Evolutionary conservation across 2,797 vertebrate genomes (phyloP), one percentile per base, ranked within the genome.

Genomic region (Myotis daubentonii): DNA sequence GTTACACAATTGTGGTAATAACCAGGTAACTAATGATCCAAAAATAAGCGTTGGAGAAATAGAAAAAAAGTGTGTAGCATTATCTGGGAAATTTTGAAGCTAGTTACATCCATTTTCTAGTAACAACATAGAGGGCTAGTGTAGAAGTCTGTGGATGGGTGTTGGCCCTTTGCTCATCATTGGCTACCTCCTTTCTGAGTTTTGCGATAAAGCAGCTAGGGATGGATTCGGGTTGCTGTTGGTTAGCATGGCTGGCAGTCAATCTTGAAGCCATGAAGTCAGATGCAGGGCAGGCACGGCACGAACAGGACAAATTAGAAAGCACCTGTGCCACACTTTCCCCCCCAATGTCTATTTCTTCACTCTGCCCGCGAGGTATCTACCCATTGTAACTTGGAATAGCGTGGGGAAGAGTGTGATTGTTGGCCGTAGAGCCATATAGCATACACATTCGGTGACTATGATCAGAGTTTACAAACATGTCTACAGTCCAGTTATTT

Each of bases 111-210:
- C 33, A 68, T 15, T 16, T 66, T 65, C 78, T 72, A 72, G 19
- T 51, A 51, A 4, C 2, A 33, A 9, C 17, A 33, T 2, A 1
- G 1, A 5, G 15, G 9, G 5, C 10, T 70, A 23, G 30, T 6
- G 6, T 51, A 41, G 7, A 68, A 55, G 20, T 49, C 55, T 70
- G 0, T 33, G 17, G 38, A 51, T 65, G 15, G 6, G 2, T 66
- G 5, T 51, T 74, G 6, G 15, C 8, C 55, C 60, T 87, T 25
- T 41, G 51, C 23, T 68, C 41, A 33, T 33, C 9, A 9, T 53
- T 44, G 28, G 6, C 15, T 62, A 13, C 30, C 8, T 65, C 8
- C 0, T 9, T 16, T 53, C 15, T 78, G 51, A 36, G 3, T 65
- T 80, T 49, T 57, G 9, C 19, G 20, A 11, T 11, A 75, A 57